phyloP scores from a whole-genome alignment of 1,140 invertebrate species.

The Stegodyphus dumicola region DNA sequence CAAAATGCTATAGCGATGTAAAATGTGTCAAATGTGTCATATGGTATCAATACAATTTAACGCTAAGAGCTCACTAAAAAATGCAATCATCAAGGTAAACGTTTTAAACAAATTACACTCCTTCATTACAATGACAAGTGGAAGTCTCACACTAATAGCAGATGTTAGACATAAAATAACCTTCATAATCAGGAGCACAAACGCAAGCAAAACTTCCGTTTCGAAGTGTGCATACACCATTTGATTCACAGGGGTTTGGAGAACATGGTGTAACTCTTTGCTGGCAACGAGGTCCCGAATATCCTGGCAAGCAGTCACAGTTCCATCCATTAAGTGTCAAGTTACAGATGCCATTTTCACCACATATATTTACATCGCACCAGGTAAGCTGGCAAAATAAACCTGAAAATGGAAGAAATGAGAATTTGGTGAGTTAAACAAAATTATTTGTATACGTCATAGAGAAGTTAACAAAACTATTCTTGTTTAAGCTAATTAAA shows the following conservation, averaged over 20 bases:
- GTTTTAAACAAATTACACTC: no score
- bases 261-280: conserved; percentile 77
- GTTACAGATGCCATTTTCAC: conserved; percentile 76
- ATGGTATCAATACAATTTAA: no score
- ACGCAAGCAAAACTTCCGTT: conserved; percentile 75
- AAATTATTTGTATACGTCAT: not conserved
- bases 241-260: conserved; percentile 76
- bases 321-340: conserved; percentile 70
- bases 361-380: conserved; percentile 78
- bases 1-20: no score
- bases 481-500: no score
- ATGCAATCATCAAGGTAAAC: not conserved
- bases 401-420: conserved; percentile 66
- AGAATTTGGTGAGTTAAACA: not conserved
- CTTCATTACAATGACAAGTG: no score
- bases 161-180: conserved; percentile 65
- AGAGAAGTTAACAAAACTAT: no score
- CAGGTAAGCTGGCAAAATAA: conserved; percentile 77
- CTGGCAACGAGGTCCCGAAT: conserved; percentile 75
- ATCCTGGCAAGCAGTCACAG: conserved; percentile 74
- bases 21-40: no score
- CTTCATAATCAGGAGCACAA: conserved; percentile 81
- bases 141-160: no score
- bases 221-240: conserved; percentile 74
- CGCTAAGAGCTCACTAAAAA: not conserved